Conservation (phyloP, 35 echinoderm and acorn worm genomes). For the Ophiothrix spiculata region DNA sequence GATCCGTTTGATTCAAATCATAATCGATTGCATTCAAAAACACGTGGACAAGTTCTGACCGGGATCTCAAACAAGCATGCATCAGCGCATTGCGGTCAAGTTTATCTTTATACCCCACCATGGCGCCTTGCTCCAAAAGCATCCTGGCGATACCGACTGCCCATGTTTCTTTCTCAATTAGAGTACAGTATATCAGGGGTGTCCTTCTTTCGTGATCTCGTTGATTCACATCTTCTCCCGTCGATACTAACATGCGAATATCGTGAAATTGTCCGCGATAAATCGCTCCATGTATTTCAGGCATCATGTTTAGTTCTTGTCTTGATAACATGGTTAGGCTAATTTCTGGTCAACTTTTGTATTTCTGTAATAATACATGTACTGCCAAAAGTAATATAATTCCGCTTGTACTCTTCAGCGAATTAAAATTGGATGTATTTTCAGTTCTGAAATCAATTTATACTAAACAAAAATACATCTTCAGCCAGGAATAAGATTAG, state of each 20-base stretch:
- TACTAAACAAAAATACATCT: too few species aligned
- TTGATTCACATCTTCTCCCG: conserved; percentile 53
- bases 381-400: too few species aligned
- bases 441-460: too few species aligned
- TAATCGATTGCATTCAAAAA: conserved; percentile 76
- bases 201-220: conserved; percentile 47
- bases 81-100: conserved; percentile 76
- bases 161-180: conserved; percentile 71
- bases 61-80: conserved; percentile 62
- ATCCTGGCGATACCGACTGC: conserved; percentile 82
- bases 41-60: conserved; percentile 50
- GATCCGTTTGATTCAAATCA: conserved; percentile 72
- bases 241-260: conserved; percentile 47
- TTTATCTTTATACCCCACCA: conserved; percentile 66
- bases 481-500: too few species aligned
- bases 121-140: conserved; percentile 66
- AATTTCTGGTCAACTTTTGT: too few species aligned
- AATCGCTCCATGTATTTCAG: conserved; percentile 68
- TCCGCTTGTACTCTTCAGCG: too few species aligned
- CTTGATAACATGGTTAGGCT: too few species aligned
- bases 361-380: too few species aligned
- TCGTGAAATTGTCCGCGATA: conserved; percentile 73
- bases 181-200: conserved; percentile 60
- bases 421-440: too few species aligned
- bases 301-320: conserved; percentile 7